Evolutionary conservation across 2,888 invertebrate genomes (phyloP).

Genomic region (Dione juno): DNA sequence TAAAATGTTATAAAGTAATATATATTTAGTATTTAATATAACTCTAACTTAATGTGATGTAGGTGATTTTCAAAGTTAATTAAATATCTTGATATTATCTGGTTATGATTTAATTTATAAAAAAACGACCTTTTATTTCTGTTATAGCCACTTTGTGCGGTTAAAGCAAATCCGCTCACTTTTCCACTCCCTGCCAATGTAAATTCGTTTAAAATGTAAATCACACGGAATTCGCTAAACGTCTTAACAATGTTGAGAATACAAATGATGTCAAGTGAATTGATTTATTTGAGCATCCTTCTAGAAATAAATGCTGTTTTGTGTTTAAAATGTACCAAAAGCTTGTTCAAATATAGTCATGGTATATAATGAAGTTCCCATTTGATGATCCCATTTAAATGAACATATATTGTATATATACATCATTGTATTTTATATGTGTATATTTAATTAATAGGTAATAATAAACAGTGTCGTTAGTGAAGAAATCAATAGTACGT

Average conservation of each 20-base stretch:
- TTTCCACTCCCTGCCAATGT: slow-evolving; percentile 31
- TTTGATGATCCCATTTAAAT: too few species aligned
- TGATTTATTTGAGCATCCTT: slow-evolving; percentile 30
- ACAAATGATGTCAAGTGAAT: slow-evolving; percentile 37
- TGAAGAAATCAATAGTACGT: slow-evolving; percentile 43
- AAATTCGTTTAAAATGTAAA: slow-evolving; percentile 49
- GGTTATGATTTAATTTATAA: not conserved
- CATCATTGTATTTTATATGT: too few species aligned
- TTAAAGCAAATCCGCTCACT: slow-evolving; percentile 28
- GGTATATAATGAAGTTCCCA: too few species aligned
- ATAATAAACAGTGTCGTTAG: slow-evolving; percentile 13
- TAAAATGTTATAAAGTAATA: too few species aligned
- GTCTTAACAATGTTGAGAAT: slow-evolving; percentile 43
- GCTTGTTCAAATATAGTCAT: not conserved
- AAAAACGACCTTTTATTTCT: not conserved
- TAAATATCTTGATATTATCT: too few species aligned
- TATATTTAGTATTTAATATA: too few species aligned
- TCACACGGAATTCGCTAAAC: slow-evolving; percentile 42
- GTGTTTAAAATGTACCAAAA: not conserved
- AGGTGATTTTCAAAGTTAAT: too few species aligned
- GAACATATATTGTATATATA: too few species aligned
- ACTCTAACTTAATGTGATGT: too few species aligned
- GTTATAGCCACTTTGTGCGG: slow-evolving; percentile 6
- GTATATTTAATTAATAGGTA: slow-evolving; percentile 19
- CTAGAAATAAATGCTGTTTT: slow-evolving; percentile 6